Percentiles rank a stretch among this genome's conserved stretches.
Evolutionary conservation across 2,113 vertebrate species (phyloP).

Genomic region (Sterrhoptilus dennistouni): DNA sequence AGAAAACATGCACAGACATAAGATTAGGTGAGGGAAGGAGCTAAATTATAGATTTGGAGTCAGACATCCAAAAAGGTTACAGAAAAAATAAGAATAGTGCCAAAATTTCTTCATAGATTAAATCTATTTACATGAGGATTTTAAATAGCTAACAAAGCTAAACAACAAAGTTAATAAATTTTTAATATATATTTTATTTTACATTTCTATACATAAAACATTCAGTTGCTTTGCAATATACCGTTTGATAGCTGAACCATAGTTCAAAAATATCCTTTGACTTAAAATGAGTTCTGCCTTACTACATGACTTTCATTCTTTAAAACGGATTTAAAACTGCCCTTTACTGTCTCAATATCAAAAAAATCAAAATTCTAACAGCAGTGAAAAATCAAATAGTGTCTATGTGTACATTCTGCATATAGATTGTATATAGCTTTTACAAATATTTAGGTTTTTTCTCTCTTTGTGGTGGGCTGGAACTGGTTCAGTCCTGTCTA

Average conservation of each 20-base stretch:
- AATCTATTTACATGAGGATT: neutral
- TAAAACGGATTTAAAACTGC: neutral
- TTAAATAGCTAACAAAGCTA: neutral
- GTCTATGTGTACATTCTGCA: neutral
- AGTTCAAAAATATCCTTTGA: neutral
- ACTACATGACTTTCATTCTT: neutral
- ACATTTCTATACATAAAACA: neutral
- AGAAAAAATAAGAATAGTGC: neutral
- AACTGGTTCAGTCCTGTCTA: neutral
- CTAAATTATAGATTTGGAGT: neutral
- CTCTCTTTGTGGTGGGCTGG: neutral
- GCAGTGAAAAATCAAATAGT: neutral
- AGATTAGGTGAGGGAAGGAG: neutral
- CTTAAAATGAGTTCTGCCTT: neutral
- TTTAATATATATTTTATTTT: neutral
- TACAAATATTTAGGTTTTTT: neutral
- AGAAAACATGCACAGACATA: neutral
- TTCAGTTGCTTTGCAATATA: neutral
- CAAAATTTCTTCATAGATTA: neutral
- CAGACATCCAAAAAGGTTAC: neutral
- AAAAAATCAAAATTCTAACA: neutral
- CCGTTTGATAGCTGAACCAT: fast-evolving
- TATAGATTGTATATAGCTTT: neutral
- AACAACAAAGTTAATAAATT: neutral
- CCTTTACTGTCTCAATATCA: neutral